Base-by-base conservation (phyloP, 1,140 invertebrate species). In the Manduca sexta region DNA sequence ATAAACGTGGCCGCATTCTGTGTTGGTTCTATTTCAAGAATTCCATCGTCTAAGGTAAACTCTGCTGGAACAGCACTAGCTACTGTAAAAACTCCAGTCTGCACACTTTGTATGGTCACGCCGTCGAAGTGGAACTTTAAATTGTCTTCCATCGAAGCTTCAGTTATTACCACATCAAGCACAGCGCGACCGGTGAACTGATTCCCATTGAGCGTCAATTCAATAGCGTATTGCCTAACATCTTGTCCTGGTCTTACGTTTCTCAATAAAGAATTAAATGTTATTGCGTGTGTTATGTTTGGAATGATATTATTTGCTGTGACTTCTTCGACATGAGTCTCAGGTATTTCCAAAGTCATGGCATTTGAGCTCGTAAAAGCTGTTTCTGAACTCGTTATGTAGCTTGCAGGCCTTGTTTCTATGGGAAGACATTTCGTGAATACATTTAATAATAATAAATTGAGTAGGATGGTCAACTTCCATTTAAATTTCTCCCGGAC, bases 401-500 rank as follows among this genome's bases (percentile, higher is more conserved):
- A 26, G 4, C 21, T 4, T 10, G 18, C 6, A 4, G 3, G 11
- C 17, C 7, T 49, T 38, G 11, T 45, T 10, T 39, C 45, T n/a
- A 65, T 49, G 2, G 66, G 63, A 13, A 63, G 48, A 10, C 56
- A 60, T 47, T 56, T 65, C 11, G 56, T 54, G 30, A 54, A 63
- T 18, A 63, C 60, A 47, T 55, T 67, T 3, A 70, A 40, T 10
- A 58, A 12, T 16, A 64, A 12, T 39, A 61, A 47, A 43, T 45
- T 52, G 4, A 49, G 38, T 11, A 67, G 16, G n/a, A 74, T 42
- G 43, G 61, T 17, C 15, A 66, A 63, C 35, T 60, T 63, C 62
- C 72, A 76, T 53, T 71, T 74, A 30, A 62, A 61, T 45, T 56
- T 75, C 47, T 49, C 58, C 64, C 71, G 58, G 52, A 47, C 71